Base-by-base conservation (phyloP, 2,797 vertebrate genomes). In the Mus minutoides region DNA sequence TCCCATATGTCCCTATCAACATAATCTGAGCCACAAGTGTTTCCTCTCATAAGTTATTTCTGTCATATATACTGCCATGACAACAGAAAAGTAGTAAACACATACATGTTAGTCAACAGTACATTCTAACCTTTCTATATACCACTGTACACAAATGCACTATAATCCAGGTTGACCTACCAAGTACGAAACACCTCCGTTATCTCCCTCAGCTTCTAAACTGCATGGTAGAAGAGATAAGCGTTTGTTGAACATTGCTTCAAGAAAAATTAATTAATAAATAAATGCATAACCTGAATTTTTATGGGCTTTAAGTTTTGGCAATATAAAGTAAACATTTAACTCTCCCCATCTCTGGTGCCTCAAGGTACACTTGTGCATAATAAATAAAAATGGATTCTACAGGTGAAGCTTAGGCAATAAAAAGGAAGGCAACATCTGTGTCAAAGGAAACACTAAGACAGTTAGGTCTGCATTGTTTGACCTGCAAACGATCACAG, bases 311-410 rank as follows among this genome's bases (percentile, higher is more conserved):
- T 96, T 94, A 34, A 3, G 60, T 96, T 97, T 97, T 97, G 96
- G 97, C 94, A 97, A 88, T 2, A 3, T 89, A 97, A 98, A 98
- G 95, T 95, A 97, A 97, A 97, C 58, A 97, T 95, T 97, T 98
- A 94, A n/a, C 37, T 94, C 69, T 82, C 90, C 92, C 96, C 92
- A 34, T 92, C 97, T 78, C n/a, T 98, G 88, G 82, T 96, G 89
- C 97, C 85, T 96, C 85, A 97, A 98, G 96, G 85, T 96, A 96
- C 1, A 79, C 75, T 97, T 97, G 94, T 83, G 89, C 88, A 95
- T 98, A 98, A 98, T 94, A 98, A 98, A 97, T 91, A 97, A 98
- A 98, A 98, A 97, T 97, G 96, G 7, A 86, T 97, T 98, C 82
- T 90, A 94, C 86, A 97, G 93, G 90, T 97, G 97, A 97, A 97